Percentiles rank a stretch among this genome's conserved stretches.
Evolutionary conservation across 2,113 vertebrate genomes (phyloP).

Genomic region (Carlito syrichta): DNA sequence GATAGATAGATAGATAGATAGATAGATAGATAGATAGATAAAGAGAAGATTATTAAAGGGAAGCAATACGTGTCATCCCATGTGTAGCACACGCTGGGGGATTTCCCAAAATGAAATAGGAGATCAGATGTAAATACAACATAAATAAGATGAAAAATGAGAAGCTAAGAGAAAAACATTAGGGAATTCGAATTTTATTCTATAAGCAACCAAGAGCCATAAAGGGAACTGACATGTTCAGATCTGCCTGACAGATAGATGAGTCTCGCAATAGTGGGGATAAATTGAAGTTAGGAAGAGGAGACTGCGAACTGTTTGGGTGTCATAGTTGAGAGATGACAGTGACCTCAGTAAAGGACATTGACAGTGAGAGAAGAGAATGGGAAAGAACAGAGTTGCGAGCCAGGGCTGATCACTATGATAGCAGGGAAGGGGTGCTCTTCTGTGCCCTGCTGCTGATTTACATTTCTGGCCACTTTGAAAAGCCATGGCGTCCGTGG

Average conservation of each 20-base stretch:
- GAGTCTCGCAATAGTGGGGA: neutral
- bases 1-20: too few species aligned
- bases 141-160: neutral
- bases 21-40: too few species aligned
- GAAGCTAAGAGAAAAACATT: neutral
- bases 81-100: neutral
- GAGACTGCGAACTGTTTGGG: neutral
- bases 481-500: neutral
- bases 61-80: neutral
- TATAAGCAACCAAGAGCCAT: neutral
- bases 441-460: neutral
- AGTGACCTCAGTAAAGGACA: neutral
- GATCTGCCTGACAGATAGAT: neutral
- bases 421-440: neutral
- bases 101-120: neutral
- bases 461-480: neutral
- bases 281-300: neutral
- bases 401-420: neutral
- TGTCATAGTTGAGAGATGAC: neutral
- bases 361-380: too few species aligned
- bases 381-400: neutral
- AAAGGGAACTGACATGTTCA: neutral
- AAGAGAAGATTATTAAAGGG: neutral
- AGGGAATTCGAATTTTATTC: neutral
- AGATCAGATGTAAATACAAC: neutral